Evolutionary conservation across 1,140 invertebrate species (phyloP), one percentile per base, ranked within the genome.

Genomic region (Drosophila parabipectinata): DNA sequence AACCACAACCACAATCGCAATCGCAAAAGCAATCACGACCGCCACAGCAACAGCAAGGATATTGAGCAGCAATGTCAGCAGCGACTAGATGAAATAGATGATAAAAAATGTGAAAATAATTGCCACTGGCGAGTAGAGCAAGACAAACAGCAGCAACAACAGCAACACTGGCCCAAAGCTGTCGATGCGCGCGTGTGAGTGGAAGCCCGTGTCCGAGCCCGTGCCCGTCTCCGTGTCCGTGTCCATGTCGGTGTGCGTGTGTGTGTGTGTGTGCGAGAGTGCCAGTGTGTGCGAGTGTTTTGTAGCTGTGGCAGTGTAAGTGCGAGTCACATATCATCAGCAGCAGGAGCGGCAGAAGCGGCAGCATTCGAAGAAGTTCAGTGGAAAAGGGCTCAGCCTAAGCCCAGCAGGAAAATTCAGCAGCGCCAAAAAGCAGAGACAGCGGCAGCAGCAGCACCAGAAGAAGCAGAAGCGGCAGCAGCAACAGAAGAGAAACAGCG

Each of bases 291-390:
- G 66, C 26, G 82, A 63, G 69, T 81, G 82, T 68, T 79, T 67
- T 67, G 26, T 51, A 47, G 24, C 62, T 55, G 60, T 66, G 63
- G 24, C 63, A 69, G 66, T 69, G 58, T 68, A 41, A 69, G 66
- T 69, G 77, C 64, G 69, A 74, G 82, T 68, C 74, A 81, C 81
- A 85, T 83, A 83, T 83, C 79, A 83, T 64, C 71, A 62, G 62
- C 34, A 52, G 54, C 41, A 58, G 32, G 14, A 67, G 15, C 30
- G 57, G 51, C 52, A 44, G 45, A 44, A 60, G 55, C 54, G 52
- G 55, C 41, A 79, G 32, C 47, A 62, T 14, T 41, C 39, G 12
- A 41, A 15, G 39, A 14, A 41, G 39, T 41, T 14, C n/a, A 41
- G 39, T 41, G 39, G 39, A 41, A 41, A 41, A 41, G 41, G 14